Evolutionary conservation across 2,797 vertebrate genomes (phyloP).

Genomic region (Echeneis naucrates): DNA sequence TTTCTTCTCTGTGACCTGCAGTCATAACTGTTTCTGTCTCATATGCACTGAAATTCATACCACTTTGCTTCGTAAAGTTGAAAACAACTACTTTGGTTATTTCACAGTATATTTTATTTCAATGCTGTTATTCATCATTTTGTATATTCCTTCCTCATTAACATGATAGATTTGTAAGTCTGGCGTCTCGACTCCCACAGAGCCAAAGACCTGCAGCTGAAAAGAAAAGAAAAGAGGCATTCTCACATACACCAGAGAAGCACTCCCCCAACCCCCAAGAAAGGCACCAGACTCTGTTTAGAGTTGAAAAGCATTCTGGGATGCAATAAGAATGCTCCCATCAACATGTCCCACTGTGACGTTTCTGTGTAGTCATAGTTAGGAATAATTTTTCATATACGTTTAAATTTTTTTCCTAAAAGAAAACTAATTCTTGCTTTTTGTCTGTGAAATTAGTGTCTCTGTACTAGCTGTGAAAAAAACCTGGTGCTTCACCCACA

Average conservation of each 20-base stretch:
- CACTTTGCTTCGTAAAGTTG: slow-evolving; percentile 24
- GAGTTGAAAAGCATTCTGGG: slow-evolving; percentile 80
- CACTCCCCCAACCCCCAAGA: slow-evolving; percentile 72
- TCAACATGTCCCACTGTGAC: slow-evolving; percentile 51
- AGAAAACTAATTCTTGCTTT: slow-evolving; percentile 6
- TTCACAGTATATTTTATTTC: slow-evolving; percentile 29
- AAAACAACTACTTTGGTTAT: slow-evolving; percentile 31
- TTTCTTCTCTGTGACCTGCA: slow-evolving; percentile 72
- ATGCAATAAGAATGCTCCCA: slow-evolving; percentile 66
- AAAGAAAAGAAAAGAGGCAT: slow-evolving; percentile 80
- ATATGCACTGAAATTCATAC: slow-evolving; percentile 36
- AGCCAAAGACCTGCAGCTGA: slow-evolving; percentile 75
- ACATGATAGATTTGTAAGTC: slow-evolving; percentile 76
- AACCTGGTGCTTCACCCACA: neutral
- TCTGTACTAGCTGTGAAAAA: slow-evolving; percentile 25
- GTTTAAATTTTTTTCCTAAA: neutral
- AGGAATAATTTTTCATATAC: slow-evolving; percentile 30
- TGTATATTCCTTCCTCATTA: slow-evolving; percentile 68
- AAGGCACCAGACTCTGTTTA: slow-evolving; percentile 68
- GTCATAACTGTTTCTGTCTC: slow-evolving; percentile 65
- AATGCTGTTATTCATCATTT: slow-evolving; percentile 31
- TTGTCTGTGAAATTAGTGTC: slow-evolving; percentile 41
- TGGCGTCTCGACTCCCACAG: slow-evolving; percentile 72
- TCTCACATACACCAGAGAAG: slow-evolving; percentile 75
- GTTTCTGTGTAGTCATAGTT: slow-evolving; percentile 36